phyloP scores from a whole-genome alignment of 2,888 invertebrate species.

The Stratiomys singularior region DNA sequence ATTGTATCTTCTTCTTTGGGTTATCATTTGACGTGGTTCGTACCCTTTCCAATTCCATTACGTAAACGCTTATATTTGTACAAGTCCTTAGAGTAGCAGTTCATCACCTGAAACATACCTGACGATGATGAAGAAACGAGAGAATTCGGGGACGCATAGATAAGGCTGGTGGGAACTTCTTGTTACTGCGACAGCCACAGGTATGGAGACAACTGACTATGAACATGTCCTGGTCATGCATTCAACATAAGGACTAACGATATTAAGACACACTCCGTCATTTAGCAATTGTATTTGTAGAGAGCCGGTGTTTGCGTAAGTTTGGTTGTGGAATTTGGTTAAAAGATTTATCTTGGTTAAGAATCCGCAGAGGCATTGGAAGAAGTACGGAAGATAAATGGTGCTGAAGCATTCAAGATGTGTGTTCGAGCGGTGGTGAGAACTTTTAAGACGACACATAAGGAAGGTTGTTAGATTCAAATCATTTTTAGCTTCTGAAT shows the following conservation, averaged over 20 bases:
- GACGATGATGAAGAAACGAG: not conserved
- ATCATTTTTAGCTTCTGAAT: too few relatives aligned
- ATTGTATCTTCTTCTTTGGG: not conserved
- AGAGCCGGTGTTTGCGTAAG: constrained; percentile 11
- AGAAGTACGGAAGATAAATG: not conserved
- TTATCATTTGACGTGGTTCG: not conserved
- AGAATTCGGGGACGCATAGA: not conserved
- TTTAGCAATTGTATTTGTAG: constrained; percentile 27
- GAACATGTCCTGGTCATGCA: constrained; percentile 11
- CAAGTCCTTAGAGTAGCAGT: constrained; percentile 33
- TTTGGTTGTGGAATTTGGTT: constrained; percentile 3
- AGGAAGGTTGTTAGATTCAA: not conserved
- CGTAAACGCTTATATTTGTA: constrained; percentile 34
- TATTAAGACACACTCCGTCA: constrained; percentile 25
- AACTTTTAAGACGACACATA: not conserved
- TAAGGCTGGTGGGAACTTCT: not conserved
- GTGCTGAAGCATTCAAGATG: not conserved
- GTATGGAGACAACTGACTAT: not conserved
- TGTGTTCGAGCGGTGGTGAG: not conserved
- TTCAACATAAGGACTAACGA: constrained; percentile 31
- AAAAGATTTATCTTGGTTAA: constrained; percentile 11
- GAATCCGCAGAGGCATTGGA: not conserved
- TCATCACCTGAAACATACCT: constrained; percentile 36
- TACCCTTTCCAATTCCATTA: constrained; percentile 31
- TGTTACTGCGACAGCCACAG: not conserved